These are phyloP conservation scores for Dendrocincla tyrannina DNA, from an alignment of 2,797 vertebrate species.

Conservation along the genomic window DNA sequence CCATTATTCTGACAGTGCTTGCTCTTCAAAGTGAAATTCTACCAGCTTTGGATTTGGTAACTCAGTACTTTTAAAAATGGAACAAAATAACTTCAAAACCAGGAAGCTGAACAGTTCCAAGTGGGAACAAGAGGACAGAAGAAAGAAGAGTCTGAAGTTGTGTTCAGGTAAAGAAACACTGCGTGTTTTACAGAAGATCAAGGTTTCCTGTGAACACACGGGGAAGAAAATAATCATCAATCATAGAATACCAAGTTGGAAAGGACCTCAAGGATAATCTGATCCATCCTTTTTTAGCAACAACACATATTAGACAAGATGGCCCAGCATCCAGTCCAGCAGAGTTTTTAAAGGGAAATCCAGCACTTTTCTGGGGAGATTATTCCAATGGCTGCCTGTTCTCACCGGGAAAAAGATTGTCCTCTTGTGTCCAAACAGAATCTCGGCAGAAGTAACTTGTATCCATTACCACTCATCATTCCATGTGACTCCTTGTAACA, in stretches of 20 bases:
- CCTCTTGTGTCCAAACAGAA: background rate
- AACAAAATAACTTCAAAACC: background rate
- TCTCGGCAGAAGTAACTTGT: background rate
- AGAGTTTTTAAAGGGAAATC: background rate
- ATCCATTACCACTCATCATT: background rate
- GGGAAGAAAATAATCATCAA: background rate
- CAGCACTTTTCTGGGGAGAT: background rate
- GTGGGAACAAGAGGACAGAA: background rate
- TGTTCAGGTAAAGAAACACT: background rate
- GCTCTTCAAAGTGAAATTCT: background rate
- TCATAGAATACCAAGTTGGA: background rate
- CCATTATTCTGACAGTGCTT: background rate
- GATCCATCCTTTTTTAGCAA: background rate
- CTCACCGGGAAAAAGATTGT: background rate
- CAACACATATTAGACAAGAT: background rate
- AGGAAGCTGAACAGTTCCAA: background rate
- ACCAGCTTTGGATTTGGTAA: background rate
- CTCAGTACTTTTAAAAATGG: background rate
- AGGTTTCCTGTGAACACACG: background rate
- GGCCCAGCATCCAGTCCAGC: background rate
- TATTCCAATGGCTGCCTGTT: background rate
- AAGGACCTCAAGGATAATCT: background rate
- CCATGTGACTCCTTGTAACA: background rate
- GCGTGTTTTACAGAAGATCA: background rate
- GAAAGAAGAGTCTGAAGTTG: background rate